phyloP scores from a whole-genome alignment of 2,797 vertebrate genomes.

The Spinus olivaceus region DNA sequence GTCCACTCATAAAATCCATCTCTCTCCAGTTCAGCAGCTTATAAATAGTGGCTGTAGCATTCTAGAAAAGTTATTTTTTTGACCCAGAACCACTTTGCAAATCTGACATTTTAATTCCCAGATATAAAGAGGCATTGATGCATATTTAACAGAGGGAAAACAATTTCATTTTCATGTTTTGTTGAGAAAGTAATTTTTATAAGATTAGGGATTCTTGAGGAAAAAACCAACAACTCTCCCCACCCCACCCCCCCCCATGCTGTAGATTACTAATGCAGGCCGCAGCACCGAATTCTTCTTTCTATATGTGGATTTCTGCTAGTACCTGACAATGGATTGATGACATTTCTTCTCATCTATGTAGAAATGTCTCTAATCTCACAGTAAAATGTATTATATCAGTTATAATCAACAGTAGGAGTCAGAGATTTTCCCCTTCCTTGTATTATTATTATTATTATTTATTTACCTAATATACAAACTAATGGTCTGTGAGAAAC shows the following conservation, averaged over 20 bases:
- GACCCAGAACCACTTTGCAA: background rate
- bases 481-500: background rate
- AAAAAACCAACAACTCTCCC: rapidly evolving
- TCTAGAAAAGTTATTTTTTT: background rate
- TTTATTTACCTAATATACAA: background rate
- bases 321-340: background rate
- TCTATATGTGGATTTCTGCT: background rate
- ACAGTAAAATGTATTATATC: background rate
- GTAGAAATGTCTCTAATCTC: background rate
- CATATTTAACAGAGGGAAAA: background rate
- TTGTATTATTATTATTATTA: background rate
- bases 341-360: background rate
- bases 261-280: background rate
- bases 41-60: background rate
- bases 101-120: background rate
- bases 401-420: background rate
- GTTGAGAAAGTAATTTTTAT: background rate
- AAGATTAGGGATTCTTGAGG: background rate
- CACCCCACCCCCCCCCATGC: too few relatives aligned
- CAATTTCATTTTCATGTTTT: background rate
- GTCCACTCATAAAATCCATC: background rate
- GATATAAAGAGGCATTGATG: background rate
- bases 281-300: background rate
- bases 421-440: rapidly evolving
- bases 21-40: background rate